Evolutionary conservation across 2,797 vertebrate species (phyloP), one percentile per base, ranked within the genome.

Genomic region (Neosilurus mollespiculum): DNA sequence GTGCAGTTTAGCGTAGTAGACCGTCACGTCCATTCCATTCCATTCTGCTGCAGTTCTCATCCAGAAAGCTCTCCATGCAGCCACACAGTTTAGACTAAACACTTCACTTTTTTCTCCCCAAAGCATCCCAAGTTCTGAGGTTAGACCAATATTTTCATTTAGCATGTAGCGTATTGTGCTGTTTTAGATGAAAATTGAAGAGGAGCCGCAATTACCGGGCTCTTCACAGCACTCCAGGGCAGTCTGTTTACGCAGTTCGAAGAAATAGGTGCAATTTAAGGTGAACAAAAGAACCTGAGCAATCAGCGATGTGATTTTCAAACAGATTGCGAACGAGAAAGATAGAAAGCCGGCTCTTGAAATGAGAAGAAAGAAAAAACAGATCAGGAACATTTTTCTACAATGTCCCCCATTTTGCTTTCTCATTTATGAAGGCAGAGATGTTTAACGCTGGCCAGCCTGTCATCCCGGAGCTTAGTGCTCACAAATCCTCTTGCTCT

Each of bases 341-440:
- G 30, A 49, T 49, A 54, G 53, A 70, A 69, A 71, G 49, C 49
- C 43, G 7, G 26, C 1, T 10, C 26, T 37, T 43, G 43, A 83
- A 56, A 30, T 81, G 64, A 37, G 26, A 8, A 20, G 10, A 6
- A 24, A 16, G 6, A 59, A 76, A 67, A 71, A 51, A 53, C 3
- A 71, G 37, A 71, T 71, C 69, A 22, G 69, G 22, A 72, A 70
- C 4, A 70, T 3, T 22, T 22, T 26, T 26, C 66, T 8, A 49
- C 61, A 62, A 15, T 53, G 30, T 51, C 53, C 43, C 7, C 30
- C 56, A 43, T 5, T 65, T 70, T 78, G 43, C 20, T 69, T 26
- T 56, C 26, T 82, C 49, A 2, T 73, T 70, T 81, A 65, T 83
- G 43, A 86, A 79, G 82, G 61, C 22, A 56, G 79, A 75, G 71